Evolutionary conservation across 2,797 vertebrate species (phyloP).

Genomic region (Propithecus perrieri): DNA sequence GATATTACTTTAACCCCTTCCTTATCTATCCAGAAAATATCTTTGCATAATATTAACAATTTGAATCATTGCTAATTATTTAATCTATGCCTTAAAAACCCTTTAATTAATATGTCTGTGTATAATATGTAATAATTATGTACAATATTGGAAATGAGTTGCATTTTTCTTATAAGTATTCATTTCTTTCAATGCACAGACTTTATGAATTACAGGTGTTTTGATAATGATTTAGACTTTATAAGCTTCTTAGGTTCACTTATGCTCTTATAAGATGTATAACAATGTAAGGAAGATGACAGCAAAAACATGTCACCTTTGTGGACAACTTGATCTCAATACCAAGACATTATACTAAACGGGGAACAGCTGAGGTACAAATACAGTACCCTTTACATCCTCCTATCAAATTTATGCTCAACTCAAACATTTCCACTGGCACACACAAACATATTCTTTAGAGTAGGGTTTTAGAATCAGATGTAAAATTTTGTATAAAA

Average conservation of each 20-base stretch:
- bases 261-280: neutral
- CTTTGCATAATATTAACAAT: neutral
- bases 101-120: neutral
- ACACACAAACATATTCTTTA: neutral
- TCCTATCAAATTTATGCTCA: neutral
- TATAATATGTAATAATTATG: neutral
- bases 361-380: neutral
- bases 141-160: neutral
- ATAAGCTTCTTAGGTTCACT: neutral
- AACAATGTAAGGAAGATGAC: neutral
- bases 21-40: neutral
- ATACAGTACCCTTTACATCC: fast-evolving
- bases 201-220: neutral
- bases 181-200: neutral
- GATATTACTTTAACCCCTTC: neutral
- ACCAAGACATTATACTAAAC: neutral
- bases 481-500: neutral
- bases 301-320: neutral
- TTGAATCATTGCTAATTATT: neutral
- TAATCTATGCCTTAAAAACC: neutral
- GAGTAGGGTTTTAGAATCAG: neutral
- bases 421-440: neutral
- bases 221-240: neutral
- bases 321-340: neutral
- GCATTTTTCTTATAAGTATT: neutral